Evolutionary conservation across 2,888 invertebrate species (phyloP), one percentile per base, ranked within the genome.

Genomic region (Coenonympha arcania): DNA sequence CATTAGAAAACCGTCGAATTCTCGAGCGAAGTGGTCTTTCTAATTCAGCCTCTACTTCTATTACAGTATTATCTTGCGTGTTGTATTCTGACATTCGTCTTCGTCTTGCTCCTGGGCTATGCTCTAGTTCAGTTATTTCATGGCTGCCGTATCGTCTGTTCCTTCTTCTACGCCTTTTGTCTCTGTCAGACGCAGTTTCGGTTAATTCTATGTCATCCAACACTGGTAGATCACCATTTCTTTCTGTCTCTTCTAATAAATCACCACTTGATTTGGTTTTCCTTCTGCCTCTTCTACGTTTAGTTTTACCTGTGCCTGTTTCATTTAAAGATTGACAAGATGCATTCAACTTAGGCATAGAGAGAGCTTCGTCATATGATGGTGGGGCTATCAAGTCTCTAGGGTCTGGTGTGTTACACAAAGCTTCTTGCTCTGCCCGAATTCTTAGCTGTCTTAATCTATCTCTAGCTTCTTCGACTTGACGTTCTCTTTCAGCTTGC

Each of bases 281-380:
- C 65, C 87, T 78, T 26, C 80, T 71, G 0, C 85, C 80, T 56
- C 79, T 73, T 64, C 73, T 79, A 50, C 73, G 71, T 64, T 71
- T 67, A 4, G 77, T 73, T 56, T 86, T 87, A 2, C 79, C 80
- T 1, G 85, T 73, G 15, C 83, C 82, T 4, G 79, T 68, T 65
- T 86, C 86, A 48, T 81, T 81, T 19, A 87, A 65, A 0, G 90
- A 90, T 60, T 89, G 88, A 62, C 87, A 88, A 0, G 91, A 90
- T 3, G 87, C 72, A 60, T 89, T 90, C 30, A 92, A 64, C 66
- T 91, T 89, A 1, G 93, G 92, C 90, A 94, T 90, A 15, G 90
- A 87, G 48, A 94, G 83, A 24, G 93, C 94, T 78, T 93, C 93
- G 62, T 90, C 91, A 64, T 94, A 94, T 2, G 91, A 90, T 0